Evolutionary conservation across 2,113 vertebrate genomes (phyloP).

Genomic region (Acrocephalus arundinaceus): DNA sequence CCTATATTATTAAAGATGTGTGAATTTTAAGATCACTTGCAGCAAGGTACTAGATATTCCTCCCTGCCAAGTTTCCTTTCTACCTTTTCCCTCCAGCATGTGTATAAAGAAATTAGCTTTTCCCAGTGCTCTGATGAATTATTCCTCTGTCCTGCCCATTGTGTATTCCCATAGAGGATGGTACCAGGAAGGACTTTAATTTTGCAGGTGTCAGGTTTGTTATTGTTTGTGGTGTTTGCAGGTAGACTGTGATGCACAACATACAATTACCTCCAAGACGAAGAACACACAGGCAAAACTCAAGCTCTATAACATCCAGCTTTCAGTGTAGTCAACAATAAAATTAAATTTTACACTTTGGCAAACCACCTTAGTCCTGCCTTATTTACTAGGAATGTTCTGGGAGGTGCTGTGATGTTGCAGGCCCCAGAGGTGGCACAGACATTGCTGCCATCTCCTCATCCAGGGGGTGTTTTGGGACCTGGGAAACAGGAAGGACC

Average conservation of each 20-base stretch:
- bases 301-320: background rate
- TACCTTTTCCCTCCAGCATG: background rate
- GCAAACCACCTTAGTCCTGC: background rate
- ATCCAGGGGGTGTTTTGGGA: background rate
- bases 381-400: background rate
- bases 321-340: slow-evolving; percentile 46
- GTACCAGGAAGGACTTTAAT: background rate
- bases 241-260: background rate
- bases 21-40: background rate
- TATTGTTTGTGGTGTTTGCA: background rate
- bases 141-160: background rate
- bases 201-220: slow-evolving; percentile 14
- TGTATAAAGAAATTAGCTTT: background rate
- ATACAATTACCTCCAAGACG: background rate
- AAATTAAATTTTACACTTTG: slow-evolving; percentile 46
- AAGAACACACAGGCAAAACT: background rate
- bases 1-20: background rate
- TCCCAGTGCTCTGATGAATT: background rate
- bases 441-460: background rate
- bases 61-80: background rate
- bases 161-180: background rate
- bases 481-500: background rate
- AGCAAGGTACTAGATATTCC: background rate
- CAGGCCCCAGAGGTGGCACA: background rate
- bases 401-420: background rate